Conservation (phyloP, 2,113 vertebrate genomes). For the Chaenogobius annularis region DNA sequence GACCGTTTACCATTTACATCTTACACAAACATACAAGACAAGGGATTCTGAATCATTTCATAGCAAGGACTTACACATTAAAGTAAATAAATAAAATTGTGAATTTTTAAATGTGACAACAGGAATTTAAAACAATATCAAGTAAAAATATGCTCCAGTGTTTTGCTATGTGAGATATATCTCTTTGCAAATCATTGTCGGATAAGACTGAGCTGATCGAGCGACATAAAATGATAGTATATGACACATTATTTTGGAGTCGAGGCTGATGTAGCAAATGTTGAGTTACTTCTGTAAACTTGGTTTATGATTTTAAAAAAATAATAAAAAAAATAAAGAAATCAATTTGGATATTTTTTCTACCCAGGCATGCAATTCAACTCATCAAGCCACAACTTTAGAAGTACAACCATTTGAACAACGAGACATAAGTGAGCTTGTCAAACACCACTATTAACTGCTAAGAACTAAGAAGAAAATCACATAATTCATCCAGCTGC, state of each 20-base stretch:
- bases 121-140: no score
- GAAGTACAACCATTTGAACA: not conserved
- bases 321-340: no score
- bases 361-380: no score
- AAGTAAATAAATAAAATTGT: not conserved
- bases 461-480: not conserved
- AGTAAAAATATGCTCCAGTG: not conserved
- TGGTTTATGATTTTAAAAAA: not conserved
- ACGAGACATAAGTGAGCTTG: not conserved
- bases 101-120: no score
- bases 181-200: not conserved
- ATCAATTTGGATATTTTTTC: no score
- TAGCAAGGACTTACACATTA: not conserved
- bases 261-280: no score
- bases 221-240: not conserved
- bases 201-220: not conserved
- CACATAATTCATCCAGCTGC: not conserved
- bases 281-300: no score
- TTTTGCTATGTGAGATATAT: not conserved
- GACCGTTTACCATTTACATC: no score
- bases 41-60: no score
- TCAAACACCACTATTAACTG: not conserved
- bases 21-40: no score
- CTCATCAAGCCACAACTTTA: not conserved
- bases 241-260: not conserved